Conservation (phyloP, 2,113 vertebrate species). For the Sisor rabdophorus region DNA sequence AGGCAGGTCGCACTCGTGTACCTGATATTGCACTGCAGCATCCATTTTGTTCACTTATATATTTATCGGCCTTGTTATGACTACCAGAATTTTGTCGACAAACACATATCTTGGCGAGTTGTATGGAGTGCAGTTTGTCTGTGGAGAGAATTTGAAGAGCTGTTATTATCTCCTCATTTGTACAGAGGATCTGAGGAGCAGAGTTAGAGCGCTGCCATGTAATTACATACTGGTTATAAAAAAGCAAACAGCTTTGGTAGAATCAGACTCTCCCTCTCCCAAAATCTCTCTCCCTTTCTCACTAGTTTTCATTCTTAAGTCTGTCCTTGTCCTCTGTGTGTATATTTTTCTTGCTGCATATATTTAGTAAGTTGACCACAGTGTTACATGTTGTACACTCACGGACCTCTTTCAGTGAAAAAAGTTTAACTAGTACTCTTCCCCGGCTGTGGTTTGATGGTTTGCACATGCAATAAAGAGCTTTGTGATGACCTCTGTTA, state of each 20-base stretch:
- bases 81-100: conserved; percentile 58
- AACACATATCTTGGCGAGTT: conserved; percentile 52
- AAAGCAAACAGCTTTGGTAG: conserved; percentile 25
- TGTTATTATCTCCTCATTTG: conserved; percentile 59
- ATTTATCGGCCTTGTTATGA: conserved; percentile 59
- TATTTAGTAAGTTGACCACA: conserved; percentile 40
- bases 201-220: conserved; percentile 46
- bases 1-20: neutral
- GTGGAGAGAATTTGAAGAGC: conserved; percentile 41
- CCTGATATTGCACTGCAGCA: conserved; percentile 34
- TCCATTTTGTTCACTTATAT: conserved; percentile 53
- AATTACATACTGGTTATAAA: conserved; percentile 48
- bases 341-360: conserved; percentile 9
- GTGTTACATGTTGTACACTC: conserved; percentile 39
- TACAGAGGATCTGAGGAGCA: conserved; percentile 55
- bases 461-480: neutral
- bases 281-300: neutral
- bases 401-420: conserved; percentile 27
- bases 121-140: conserved; percentile 50
- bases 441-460: neutral
- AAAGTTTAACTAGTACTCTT: neutral
- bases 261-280: conserved; percentile 22
- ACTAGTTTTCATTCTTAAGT: neutral
- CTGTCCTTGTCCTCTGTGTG: neutral
- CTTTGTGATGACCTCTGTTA: neutral